Evolutionary conservation across 2,888 invertebrate genomes (phyloP), one percentile per base, ranked within the genome.

Genomic region (Clivina fossor): DNA sequence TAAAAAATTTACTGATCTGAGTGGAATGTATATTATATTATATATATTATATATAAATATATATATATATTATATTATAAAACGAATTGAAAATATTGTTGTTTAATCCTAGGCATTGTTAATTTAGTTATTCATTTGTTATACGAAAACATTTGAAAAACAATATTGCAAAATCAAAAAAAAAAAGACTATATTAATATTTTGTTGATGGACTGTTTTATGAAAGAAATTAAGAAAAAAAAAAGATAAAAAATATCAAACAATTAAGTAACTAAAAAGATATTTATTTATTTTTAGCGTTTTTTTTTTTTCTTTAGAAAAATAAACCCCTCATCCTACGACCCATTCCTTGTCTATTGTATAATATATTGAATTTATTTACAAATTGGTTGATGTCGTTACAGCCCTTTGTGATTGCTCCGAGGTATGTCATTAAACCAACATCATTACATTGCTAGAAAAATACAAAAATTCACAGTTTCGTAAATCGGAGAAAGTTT

Each of bases 321-420:
- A 92, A 93, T 49, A 93, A 83, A 26, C 91, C 91, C 60, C 93
- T 78, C 85, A 93, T 87, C 65, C 93, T 84, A 30, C 93, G 81
- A 3, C 90, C 87, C 74, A 89, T 85, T 55, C 90, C 90, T 75
- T 94, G 93, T 59, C 94, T 81, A 73, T 97, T 96, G 69, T 96
- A 93, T 47, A 97, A 78, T 62, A 95, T 85, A 74, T 96, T 97
- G 74, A 98, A 96, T 73, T 95, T 92, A 76, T 94, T 95, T 57
- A 97, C 93, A 76, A 95, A 91, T 77, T 97, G 93, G 74, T 97
- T 95, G 71, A 96, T 88, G 64, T 93, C 93, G 71, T 96, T 95
- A 75, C 95, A 95, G 58, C 94, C 93, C 76, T 97, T 97, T 1
- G 96, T 98, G 65, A 97, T 85, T 3, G 93, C 90, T 58, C 96